Evolutionary conservation across 37 sponge, comb jelly and placozoan genomes (phyloP), one percentile per base, ranked within the genome.

Genomic region (Amphimedon queenslandica): DNA sequence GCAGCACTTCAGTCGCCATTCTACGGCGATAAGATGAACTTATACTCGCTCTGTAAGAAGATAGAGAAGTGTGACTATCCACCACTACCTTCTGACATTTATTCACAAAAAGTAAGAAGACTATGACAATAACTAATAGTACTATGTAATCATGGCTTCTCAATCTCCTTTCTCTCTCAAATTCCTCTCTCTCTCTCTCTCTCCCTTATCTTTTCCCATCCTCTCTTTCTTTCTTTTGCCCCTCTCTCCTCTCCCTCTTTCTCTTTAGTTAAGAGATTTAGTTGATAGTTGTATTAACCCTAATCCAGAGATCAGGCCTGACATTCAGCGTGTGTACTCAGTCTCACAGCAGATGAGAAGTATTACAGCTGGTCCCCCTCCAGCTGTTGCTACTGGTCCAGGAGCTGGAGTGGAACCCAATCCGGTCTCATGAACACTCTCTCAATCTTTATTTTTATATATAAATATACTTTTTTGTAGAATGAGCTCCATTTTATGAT

Each of bases 51-150:
- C 32, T 98, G 99, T 51, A 95, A 90, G 84, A 92, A 95, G 88
- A 98, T 98, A 27, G 93, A 92, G 81, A 92, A 94, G 71, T 98
- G 99, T 77, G 99, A 98, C 78, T 98, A 98, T 69, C 99, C 99
- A 58, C 99, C 99, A 20, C 89, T 98, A 1, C 96, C 99, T 53
- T 80, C 91, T 0, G 99, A 98, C 56, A 79, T 88, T 43, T 98
- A 95, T 79, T 79, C 92, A 32, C 75, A 93, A 58, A 85, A 93
- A 77, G 97, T 96, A 55, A 25, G 67, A 73, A 11, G 13, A 47
- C 27, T n/a, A n/a, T n/a, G n/a, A n/a, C n/a, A n/a, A n/a, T n/a
- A n/a, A n/a, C n/a, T n/a, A n/a, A n/a, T n/a, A n/a, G n/a, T n/a
- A n/a, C n/a, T n/a, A n/a, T n/a, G n/a, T n/a, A n/a, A n/a, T n/a